Base-by-base conservation (phyloP, 2,797 vertebrate genomes). In the Moxostoma hubbsi region DNA sequence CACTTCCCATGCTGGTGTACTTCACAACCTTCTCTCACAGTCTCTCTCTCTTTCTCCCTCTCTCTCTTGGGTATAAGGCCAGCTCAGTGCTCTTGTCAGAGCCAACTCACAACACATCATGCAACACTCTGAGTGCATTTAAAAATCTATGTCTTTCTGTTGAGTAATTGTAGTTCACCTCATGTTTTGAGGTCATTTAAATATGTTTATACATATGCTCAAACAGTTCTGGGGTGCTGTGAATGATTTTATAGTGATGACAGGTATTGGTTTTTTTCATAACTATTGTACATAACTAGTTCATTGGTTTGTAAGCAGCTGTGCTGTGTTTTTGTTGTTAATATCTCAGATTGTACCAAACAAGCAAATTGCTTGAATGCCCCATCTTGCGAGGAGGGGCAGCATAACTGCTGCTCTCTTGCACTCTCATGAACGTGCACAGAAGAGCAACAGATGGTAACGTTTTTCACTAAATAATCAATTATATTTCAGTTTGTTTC, bases 181-280 rank as follows among this genome's bases (percentile, higher is more conserved):
- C 72, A 75, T 80, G 55, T 61, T 75, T 72, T 67, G 73, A 79
- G 76, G 65, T 82, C 65, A 79, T 72, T 74, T 74, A 62, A 50
- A 78, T 57, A 50, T n/a, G 58, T 79, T 82, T 46, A 70, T 58
- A 54, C 24, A 24, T 70, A 63, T 70, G 47, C n/a, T 55, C 15
- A 62, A 53, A 53, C 66, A 15, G 57, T 79, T 11, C 16, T 67
- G 66, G 9, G 36, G 36, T 55, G 55, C 54, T 68, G 46, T 49
- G 73, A 67, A 69, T 46, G 11, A 13, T 62, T 49, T 74, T 73
- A 59, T 46, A 49, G 62, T 57, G 70, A 66, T 66, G 68, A 71
- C 49, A 59, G 51, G 45, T n/a, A 9, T 18, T 15, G 55, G 9
- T 45, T 68, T 73, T 76, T 54, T 59, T 67, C 16, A 66, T 36